Percentiles rank a stretch among this genome's conserved stretches.
These are phyloP conservation scores for Danio kyathit DNA, from an alignment of 2,797 vertebrate species.

Conservation along the genomic window DNA sequence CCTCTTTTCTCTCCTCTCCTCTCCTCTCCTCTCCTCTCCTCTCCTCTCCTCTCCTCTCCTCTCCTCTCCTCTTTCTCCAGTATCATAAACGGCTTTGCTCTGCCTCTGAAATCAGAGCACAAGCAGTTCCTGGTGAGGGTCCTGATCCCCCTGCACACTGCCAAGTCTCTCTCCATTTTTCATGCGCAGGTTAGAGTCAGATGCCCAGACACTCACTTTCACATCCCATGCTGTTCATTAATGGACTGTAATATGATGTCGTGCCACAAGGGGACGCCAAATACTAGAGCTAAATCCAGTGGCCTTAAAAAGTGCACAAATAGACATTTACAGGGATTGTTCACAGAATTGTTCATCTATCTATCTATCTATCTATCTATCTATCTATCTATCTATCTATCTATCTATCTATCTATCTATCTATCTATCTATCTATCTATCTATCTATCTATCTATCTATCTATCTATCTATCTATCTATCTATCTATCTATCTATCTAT, in stretches of 20 bases:
- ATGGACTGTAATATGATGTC: not conserved
- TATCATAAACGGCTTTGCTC: constrained; percentile 92
- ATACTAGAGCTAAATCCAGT: constrained; percentile 2
- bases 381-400: not conserved
- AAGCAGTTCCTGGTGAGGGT: constrained; percentile 94
- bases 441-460: no score
- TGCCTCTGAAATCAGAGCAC: constrained; percentile 92
- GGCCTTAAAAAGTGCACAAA: constrained; percentile 2
- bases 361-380: not conserved
- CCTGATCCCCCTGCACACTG: constrained; percentile 91
- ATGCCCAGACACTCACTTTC: constrained; percentile 27
- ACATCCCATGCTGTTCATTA: constrained; percentile 19
- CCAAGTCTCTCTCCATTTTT: constrained; percentile 92
- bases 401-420: not conserved
- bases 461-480: not conserved
- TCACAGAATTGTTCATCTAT: not conserved
- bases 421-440: no score
- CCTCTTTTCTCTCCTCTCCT: not conserved
- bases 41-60: constrained; percentile 26
- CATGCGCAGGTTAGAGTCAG: constrained; percentile 87
- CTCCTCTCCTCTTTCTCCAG: constrained; percentile 62
- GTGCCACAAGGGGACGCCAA: constrained; percentile 14
- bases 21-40: not conserved
- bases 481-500: no score
- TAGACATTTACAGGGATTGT: not conserved